Evolutionary conservation across 2,888 invertebrate genomes (phyloP).

Genomic region (Apodemia hepburni): DNA sequence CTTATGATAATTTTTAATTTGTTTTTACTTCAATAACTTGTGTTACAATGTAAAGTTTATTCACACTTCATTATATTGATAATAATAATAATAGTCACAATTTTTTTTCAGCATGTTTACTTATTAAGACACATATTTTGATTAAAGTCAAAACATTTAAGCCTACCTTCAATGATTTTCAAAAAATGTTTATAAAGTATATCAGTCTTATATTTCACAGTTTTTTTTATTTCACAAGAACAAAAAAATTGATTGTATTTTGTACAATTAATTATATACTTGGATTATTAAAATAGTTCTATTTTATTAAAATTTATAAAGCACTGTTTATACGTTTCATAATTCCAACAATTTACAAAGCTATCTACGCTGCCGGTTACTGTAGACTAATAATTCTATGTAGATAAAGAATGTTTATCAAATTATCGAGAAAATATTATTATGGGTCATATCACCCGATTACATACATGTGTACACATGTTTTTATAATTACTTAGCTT

Average conservation of each 20-base stretch:
- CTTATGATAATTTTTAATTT: not conserved
- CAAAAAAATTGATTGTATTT: not conserved
- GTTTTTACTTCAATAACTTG: not conserved
- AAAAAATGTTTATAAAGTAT: not conserved
- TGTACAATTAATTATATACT: not conserved
- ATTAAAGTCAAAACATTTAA: not conserved
- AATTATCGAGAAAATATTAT: not conserved
- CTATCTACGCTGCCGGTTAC: not conserved
- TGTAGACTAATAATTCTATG: constrained; percentile 9
- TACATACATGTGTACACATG: not conserved
- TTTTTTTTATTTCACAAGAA: not conserved
- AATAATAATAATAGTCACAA: too few species aligned
- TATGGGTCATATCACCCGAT: constrained; percentile 8
- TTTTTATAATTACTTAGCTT: not conserved
- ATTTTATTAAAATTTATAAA: not conserved
- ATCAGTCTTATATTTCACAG: too few species aligned
- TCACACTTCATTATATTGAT: too few species aligned
- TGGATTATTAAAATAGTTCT: not conserved
- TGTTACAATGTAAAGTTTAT: too few species aligned
- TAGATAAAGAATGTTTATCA: constrained; percentile 11
- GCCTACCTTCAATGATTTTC: not conserved
- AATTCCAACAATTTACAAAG: not conserved
- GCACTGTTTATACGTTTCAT: not conserved
- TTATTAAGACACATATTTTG: too few species aligned
- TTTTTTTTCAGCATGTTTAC: too few species aligned